A percentile compares a stretch with the other conserved stretches of the same genome.
Evolutionary conservation across 1,140 invertebrate genomes (phyloP).

Genomic region (Heliconius himera): DNA sequence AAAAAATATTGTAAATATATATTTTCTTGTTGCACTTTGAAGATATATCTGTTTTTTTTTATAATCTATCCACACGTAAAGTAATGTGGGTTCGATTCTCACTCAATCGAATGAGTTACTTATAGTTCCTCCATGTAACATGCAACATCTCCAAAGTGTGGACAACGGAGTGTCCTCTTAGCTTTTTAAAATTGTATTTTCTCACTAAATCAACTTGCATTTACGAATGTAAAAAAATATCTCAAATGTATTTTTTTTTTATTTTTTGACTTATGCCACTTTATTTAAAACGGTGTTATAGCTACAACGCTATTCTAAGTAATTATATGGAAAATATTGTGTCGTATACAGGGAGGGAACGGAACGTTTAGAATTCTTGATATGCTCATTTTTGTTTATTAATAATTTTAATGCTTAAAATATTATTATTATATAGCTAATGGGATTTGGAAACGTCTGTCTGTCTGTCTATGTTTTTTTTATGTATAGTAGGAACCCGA

Average conservation of each 20-base stretch:
- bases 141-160: too few relatives aligned
- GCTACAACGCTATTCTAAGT: slow-evolving; percentile 1
- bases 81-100: too few relatives aligned
- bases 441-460: background rate
- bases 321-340: background rate
- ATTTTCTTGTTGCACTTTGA: background rate
- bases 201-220: too few relatives aligned
- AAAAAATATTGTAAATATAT: background rate
- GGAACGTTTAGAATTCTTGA: background rate
- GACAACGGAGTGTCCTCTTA: too few relatives aligned
- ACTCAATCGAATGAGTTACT: too few relatives aligned
- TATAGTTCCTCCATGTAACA: too few relatives aligned
- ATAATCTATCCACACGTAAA: too few relatives aligned
- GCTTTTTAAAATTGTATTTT: too few relatives aligned
- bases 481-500: background rate
- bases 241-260: background rate
- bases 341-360: background rate
- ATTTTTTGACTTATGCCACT: background rate
- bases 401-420: slow-evolving; percentile 1
- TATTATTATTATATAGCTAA: too few relatives aligned
- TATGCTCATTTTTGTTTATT: slow-evolving; percentile 6
- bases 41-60: background rate
- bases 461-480: background rate
- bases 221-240: too few relatives aligned
- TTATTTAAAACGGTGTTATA: background rate